phyloP scores from a whole-genome alignment of 2,113 vertebrate species.

The Zosterops borbonicus region DNA sequence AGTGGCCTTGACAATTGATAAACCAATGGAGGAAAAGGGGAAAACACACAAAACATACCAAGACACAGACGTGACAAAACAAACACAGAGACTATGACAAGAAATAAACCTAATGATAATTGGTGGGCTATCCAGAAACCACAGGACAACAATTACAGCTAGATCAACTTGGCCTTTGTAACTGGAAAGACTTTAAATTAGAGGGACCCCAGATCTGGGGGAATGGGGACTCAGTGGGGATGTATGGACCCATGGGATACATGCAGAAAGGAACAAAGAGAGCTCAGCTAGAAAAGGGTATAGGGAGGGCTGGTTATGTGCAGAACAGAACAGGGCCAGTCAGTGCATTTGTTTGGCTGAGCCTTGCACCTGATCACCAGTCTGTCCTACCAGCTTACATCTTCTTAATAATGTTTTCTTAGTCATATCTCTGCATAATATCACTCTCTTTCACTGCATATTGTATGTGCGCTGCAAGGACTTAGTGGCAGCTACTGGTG shows the following conservation, averaged over 20 bases:
- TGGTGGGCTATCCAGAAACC: background rate
- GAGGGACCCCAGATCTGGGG: background rate
- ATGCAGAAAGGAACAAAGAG: background rate
- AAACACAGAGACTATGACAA: background rate
- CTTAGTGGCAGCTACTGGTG: background rate
- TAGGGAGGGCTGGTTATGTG: background rate
- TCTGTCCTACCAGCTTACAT: background rate
- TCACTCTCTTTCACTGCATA: background rate
- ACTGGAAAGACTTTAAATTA: background rate
- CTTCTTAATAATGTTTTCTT: background rate
- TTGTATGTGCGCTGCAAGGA: background rate
- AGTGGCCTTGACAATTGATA: background rate
- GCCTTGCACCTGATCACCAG: background rate
- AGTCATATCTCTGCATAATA: background rate
- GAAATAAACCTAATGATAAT: background rate
- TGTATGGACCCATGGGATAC: background rate
- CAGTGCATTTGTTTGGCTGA: background rate
- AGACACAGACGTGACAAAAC: background rate
- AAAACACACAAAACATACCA: background rate
- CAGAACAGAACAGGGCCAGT: background rate
- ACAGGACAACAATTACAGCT: background rate
- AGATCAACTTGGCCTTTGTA: background rate
- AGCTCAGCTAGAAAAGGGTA: background rate
- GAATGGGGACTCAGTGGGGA: too few species aligned
- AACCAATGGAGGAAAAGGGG: background rate